Percentiles rank a stretch among this genome's conserved stretches.
Conservation (phyloP, 2,888 invertebrate genomes). For the Trichopria drosophilae region DNA sequence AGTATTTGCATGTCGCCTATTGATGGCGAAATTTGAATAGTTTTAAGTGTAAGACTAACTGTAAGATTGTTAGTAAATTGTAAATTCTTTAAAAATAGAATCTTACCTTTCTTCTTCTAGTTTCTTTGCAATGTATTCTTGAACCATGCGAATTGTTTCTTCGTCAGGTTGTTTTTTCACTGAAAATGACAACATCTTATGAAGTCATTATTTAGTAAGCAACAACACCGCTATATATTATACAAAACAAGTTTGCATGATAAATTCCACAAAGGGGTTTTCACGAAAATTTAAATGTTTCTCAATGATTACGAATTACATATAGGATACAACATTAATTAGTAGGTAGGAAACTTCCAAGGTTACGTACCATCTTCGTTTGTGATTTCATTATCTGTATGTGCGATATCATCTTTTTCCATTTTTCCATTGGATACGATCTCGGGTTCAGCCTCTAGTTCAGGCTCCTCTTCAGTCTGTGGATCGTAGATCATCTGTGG, state of each 20-base stretch:
- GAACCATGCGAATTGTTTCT: constrained; percentile 44
- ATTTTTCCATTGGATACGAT: constrained; percentile 33
- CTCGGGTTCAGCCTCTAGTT: constrained; percentile 40
- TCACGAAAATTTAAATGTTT: no score
- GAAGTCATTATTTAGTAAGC: no score
- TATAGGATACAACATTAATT: constrained; percentile 7
- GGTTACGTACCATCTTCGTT: constrained; percentile 27
- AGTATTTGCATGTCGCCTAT: no score
- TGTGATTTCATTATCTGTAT: constrained; percentile 24
- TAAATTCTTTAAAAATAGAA: no score
- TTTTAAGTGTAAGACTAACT: no score
- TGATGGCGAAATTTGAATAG: no score
- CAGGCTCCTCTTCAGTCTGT: constrained; percentile 32
- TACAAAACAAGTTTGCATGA: no score
- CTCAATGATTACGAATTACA: not conserved
- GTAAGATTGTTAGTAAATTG: no score
- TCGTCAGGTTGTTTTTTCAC: constrained; percentile 46
- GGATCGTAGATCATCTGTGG: constrained; percentile 13
- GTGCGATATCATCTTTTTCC: constrained; percentile 33
- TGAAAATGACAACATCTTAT: no score
- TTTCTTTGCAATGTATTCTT: constrained; percentile 44
- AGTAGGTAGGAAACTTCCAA: not conserved
- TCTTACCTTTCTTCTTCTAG: constrained; percentile 49
- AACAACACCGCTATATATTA: no score
- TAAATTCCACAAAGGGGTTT: no score